A percentile compares a stretch with the other conserved stretches of the same genome.
Conservation (phyloP, 2,888 invertebrate genomes). For the Panopea generosa region DNA sequence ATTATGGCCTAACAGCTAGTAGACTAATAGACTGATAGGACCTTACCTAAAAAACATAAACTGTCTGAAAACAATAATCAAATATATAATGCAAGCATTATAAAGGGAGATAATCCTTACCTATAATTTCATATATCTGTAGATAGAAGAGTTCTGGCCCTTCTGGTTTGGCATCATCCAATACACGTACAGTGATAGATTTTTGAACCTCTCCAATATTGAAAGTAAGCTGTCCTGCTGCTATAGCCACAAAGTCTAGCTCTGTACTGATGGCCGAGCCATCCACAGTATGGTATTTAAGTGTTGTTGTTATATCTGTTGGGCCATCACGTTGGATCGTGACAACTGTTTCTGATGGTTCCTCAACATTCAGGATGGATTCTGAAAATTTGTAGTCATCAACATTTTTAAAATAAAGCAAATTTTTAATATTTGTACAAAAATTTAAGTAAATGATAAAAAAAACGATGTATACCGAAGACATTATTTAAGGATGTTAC, state of each 20-base stretch:
- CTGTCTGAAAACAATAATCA: too few species aligned
- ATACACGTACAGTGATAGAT: conserved; percentile 68
- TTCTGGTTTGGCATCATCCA: conserved; percentile 80
- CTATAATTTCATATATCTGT: conserved; percentile 80
- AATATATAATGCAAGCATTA: too few species aligned
- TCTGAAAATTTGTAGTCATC: too few species aligned
- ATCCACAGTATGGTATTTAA: conserved; percentile 79
- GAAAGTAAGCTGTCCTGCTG: conserved; percentile 71
- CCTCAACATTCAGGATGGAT: conserved; percentile 58
- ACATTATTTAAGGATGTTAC: too few species aligned
- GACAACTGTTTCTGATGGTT: conserved; percentile 72
- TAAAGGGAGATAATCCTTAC: conserved; percentile 60
- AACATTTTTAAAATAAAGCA: too few species aligned
- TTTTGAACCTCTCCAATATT: conserved; percentile 73
- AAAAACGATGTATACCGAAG: too few species aligned
- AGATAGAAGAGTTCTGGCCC: conserved; percentile 81
- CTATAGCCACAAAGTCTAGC: conserved; percentile 73
- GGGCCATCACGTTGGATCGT: conserved; percentile 77
- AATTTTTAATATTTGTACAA: background rate
- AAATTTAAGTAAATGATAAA: background rate
- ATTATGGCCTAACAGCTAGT: too few species aligned
- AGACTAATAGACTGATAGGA: too few species aligned
- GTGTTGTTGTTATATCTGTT: conserved; percentile 55
- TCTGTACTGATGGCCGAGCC: conserved; percentile 72
- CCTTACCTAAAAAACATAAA: too few species aligned